Conservation (phyloP, 2,113 vertebrate species). For the Thermophis baileyi region DNA sequence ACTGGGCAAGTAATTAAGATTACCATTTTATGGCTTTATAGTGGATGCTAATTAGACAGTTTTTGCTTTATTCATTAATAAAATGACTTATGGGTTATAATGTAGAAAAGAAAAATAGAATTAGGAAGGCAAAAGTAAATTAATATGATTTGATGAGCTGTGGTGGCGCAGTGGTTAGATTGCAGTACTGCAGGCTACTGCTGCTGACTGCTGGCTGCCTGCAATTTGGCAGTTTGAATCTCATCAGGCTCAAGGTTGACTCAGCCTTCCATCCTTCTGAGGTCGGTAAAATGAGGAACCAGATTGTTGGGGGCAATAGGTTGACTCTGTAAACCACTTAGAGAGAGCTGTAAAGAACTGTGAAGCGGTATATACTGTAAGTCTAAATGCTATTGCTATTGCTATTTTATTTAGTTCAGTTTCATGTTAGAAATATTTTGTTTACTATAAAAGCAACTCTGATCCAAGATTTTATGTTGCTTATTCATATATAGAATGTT, state of each 20-base stretch:
- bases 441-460: neutral
- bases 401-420: neutral
- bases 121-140: neutral
- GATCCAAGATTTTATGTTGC: neutral
- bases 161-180: too few relatives aligned
- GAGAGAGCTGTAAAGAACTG: too few relatives aligned
- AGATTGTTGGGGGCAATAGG: too few relatives aligned
- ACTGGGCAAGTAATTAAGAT: constrained; percentile 45
- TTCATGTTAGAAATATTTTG: neutral
- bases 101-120: neutral
- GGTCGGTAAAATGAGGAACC: too few relatives aligned
- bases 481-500: neutral
- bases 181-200: too few relatives aligned
- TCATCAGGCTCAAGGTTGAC: too few relatives aligned
- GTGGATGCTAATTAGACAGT: constrained; percentile 35
- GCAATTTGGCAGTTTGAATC: too few relatives aligned
- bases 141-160: neutral
- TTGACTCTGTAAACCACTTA: too few relatives aligned
- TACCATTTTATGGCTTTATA: constrained; percentile 26
- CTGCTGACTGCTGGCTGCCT: too few relatives aligned
- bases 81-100: neutral
- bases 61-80: constrained; percentile 12
- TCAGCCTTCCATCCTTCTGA: too few relatives aligned
- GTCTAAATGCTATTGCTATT: neutral
- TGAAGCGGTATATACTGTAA: too few relatives aligned